Evolutionary conservation across 2,797 vertebrate genomes (phyloP), one percentile per base, ranked within the genome.

Genomic region (Tiaroga cobitis): DNA sequence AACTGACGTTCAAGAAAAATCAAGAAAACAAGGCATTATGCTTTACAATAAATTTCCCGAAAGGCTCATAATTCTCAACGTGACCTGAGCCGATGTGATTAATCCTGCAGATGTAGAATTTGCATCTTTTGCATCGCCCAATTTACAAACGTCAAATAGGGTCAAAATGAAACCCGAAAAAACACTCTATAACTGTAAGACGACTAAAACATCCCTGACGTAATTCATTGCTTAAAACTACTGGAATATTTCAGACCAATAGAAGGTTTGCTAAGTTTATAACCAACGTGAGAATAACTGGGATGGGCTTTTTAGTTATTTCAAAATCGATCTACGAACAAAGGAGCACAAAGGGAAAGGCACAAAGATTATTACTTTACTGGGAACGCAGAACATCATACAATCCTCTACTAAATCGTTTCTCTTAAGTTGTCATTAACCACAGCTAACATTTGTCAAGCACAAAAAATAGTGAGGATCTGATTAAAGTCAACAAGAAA

Each of bases 51-150:
- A 34, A 63, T 81, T 83, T 83, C 73, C 79, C 70, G 39, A 86
- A 81, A 81, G 82, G 82, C 85, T 85, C 73, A 67, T 79, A 80
- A 26, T 83, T 75, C 51, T 39, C 37, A 51, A 86, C 80, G 86
- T 75, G 86, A 85, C 87, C 87, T 88, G 86, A 90, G 88, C 78
- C 87, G 72, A 61, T 79, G 29, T 84, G 81, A 83, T 77, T 79
- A 74, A 80, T 83, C 86, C 87, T 88, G 84, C 78, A 87, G 79
- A 59, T 84, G 76, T 61, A 84, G 54, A 83, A 46, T 81, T 72
- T 80, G 70, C 68, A 79, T 85, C 79, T 32, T 32, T 80, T 86
- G 77, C 67, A 75, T 84, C 32, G 41, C 43, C 73, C 81, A 73
- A 37, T 72, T 69, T 68, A 77, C 43, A 29, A 69, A 63, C 39